Percentiles rank a stretch among this genome's conserved stretches.
These are phyloP conservation scores for Cataglyphis cursor DNA, from an alignment of 2,888 invertebrate genomes.

Conservation along the genomic window DNA sequence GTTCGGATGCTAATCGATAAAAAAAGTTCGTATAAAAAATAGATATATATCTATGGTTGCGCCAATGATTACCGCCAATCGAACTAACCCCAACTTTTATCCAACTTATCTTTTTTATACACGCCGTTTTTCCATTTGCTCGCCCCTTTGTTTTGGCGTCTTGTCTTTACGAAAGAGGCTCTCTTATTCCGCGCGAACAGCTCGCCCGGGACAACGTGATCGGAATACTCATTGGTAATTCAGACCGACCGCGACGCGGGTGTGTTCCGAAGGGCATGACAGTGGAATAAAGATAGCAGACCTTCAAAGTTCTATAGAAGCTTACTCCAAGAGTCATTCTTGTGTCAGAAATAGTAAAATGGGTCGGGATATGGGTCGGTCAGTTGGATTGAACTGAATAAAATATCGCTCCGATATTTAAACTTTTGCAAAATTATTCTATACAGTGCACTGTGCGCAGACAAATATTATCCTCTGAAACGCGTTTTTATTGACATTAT, in stretches of 20 bases:
- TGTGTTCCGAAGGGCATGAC: slow-evolving; percentile 47
- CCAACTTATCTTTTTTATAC: slow-evolving; percentile 36
- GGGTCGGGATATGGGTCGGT: slow-evolving; percentile 22
- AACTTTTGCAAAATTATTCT: slow-evolving; percentile 20
- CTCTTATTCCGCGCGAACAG: slow-evolving; percentile 66
- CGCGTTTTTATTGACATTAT: neutral
- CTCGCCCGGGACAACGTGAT: slow-evolving; percentile 73
- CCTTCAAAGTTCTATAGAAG: slow-evolving; percentile 55
- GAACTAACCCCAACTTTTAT: slow-evolving; percentile 60
- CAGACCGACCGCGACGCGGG: slow-evolving; percentile 53
- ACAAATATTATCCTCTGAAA: neutral
- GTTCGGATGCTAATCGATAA: neutral
- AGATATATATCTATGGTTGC: slow-evolving; percentile 36
- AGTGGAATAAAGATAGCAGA: slow-evolving; percentile 67
- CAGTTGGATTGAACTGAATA: slow-evolving; percentile 41
- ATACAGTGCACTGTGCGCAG: neutral
- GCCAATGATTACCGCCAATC: slow-evolving; percentile 46
- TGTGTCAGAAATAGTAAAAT: slow-evolving; percentile 55
- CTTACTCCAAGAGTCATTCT: slow-evolving; percentile 53
- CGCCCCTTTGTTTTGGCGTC: slow-evolving; percentile 57
- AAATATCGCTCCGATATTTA: slow-evolving; percentile 38
- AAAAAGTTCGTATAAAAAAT: slow-evolving; percentile 66
- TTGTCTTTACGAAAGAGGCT: slow-evolving; percentile 1
- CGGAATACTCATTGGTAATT: slow-evolving; percentile 76
- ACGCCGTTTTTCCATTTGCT: slow-evolving; percentile 33